Base-by-base conservation (phyloP, 1,140 invertebrate genomes). In the Palaemon carinicauda region DNA sequence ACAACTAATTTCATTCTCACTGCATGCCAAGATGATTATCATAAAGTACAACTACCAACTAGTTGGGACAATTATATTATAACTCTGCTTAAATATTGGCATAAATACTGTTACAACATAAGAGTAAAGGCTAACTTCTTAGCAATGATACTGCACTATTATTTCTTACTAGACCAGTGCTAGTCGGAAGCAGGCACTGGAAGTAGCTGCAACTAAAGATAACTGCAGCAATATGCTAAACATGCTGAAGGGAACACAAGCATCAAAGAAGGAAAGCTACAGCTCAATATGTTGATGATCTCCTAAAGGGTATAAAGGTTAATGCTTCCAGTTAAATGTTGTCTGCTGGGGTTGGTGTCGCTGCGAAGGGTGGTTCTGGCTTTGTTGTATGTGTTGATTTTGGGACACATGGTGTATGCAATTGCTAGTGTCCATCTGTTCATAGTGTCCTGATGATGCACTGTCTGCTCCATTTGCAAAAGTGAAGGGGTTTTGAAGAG, bases 371-470 rank as follows among this genome's bases (percentile, higher is more conserved):
- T 69, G 65, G 65, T 69, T 41, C 53, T 80, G 78, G 31, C 54
- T 53, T 17, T 51, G 31, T n/a, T 52, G 60, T 12, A n/a, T 19
- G 1, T 71, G 60, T 5, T 83, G 82, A 24, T 24, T 83, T 21
- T 83, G 52, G 21, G 31, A 24, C 7, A 41, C 52, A 15, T 52
- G 33, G 60, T 51, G 78, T 12, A 80, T 77, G 31, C 79, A 81
- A 29, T 82, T 87, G 71, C 85, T 82, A 15, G 79, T 87, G 56
- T 87, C 85, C 85, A 87, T 87, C 80, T 81, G 79, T 31, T 87
- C 85, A 51, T 65, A 75, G 5, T 87, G 85, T 24, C 51, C 52
- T 7, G 51, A 50, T 31, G 71, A 60, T 9, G 79, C 33, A 19
- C 79, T 78, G 27, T 77, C 85, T 50, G 79, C 79, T 33, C 85